These are phyloP conservation scores for Luffia ferchaultella DNA, from an alignment of 2,888 invertebrate species.

Conservation along the genomic window DNA sequence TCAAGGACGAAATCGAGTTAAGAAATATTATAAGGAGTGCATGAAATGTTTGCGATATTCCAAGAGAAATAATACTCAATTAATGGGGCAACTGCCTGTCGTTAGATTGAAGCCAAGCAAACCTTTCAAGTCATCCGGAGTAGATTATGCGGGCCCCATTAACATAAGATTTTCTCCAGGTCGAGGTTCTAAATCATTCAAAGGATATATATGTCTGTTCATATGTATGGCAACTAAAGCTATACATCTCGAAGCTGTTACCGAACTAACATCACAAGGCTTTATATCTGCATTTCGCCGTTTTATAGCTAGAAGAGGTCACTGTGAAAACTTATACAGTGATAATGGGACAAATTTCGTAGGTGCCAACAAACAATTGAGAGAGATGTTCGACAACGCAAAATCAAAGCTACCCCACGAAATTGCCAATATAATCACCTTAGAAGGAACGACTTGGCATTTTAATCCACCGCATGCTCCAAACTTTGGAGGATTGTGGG, in stretches of 20 bases:
- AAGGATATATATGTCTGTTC: constrained; percentile 13
- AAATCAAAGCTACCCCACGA: not conserved
- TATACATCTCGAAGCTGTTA: constrained; percentile 22
- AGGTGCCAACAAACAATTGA: constrained; percentile 12
- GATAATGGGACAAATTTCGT: constrained; percentile 18
- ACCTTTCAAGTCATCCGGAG: constrained; percentile 6
- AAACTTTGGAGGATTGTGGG: constrained; percentile 19
- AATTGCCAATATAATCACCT: constrained; percentile 5
- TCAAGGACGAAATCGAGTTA: not conserved
- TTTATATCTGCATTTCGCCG: constrained; percentile 19
- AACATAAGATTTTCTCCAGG: constrained; percentile 8
- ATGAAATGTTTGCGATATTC: constrained; percentile 3
- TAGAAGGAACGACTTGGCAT: constrained; percentile 17
- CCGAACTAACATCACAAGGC: constrained; percentile 19
- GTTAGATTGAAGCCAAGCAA: constrained; percentile 3
- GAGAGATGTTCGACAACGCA: not conserved
- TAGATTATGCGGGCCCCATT: constrained; percentile 10
- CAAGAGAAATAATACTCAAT: not conserved
- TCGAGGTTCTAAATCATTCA: too few relatives aligned
- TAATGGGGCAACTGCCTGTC: constrained; percentile 7
- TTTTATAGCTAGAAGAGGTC: constrained; percentile 13
- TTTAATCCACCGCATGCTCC: constrained; percentile 16
- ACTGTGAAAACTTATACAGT: constrained; percentile 12
- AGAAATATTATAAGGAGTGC: constrained; percentile 1
- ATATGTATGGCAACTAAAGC: constrained; percentile 19